Percentiles rank a stretch among this genome's conserved stretches.
These are phyloP conservation scores for Leptopilina syphax DNA, from an alignment of 2,888 invertebrate genomes.

Conservation along the genomic window DNA sequence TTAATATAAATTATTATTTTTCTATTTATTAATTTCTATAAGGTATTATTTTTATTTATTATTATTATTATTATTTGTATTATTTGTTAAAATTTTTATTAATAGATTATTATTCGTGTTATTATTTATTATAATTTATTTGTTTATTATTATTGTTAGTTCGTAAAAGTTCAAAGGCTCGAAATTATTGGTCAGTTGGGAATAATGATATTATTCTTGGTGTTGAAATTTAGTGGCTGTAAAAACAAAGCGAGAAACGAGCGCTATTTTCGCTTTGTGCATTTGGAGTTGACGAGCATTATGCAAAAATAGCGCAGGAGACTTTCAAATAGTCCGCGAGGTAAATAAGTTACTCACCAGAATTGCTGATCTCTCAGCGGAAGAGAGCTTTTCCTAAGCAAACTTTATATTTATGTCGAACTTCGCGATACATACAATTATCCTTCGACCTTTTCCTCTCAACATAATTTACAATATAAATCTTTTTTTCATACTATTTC, in stretches of 20 bases:
- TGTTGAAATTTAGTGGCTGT: conserved; percentile 35
- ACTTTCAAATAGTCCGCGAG: conserved; percentile 49
- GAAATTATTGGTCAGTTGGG: not conserved
- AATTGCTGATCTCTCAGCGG: conserved; percentile 40
- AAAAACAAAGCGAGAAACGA: conserved; percentile 51
- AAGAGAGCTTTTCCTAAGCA: conserved; percentile 44
- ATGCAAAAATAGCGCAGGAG: conserved; percentile 59
- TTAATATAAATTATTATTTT: too few relatives aligned
- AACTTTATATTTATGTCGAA: conserved; percentile 41
- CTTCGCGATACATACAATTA: conserved; percentile 3
- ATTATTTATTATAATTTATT: too few relatives aligned
- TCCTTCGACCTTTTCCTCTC: conserved; percentile 4
- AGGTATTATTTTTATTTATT: too few relatives aligned
- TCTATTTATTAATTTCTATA: too few relatives aligned
- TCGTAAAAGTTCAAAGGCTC: conserved; percentile 8
- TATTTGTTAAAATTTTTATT: too few relatives aligned
- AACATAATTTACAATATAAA: not conserved
- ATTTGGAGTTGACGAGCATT: conserved; percentile 51
- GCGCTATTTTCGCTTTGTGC: conserved; percentile 57
- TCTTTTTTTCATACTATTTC: too few relatives aligned
- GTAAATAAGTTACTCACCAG: conserved; percentile 47
- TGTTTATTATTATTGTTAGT: not conserved
- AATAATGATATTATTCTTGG: not conserved
- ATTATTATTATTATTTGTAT: too few relatives aligned
- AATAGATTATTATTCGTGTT: not conserved